A percentile compares a stretch with the other conserved stretches of the same genome.
Evolutionary conservation across 2,797 vertebrate genomes (phyloP).

Genomic region (Halcyon smyrnensis): DNA sequence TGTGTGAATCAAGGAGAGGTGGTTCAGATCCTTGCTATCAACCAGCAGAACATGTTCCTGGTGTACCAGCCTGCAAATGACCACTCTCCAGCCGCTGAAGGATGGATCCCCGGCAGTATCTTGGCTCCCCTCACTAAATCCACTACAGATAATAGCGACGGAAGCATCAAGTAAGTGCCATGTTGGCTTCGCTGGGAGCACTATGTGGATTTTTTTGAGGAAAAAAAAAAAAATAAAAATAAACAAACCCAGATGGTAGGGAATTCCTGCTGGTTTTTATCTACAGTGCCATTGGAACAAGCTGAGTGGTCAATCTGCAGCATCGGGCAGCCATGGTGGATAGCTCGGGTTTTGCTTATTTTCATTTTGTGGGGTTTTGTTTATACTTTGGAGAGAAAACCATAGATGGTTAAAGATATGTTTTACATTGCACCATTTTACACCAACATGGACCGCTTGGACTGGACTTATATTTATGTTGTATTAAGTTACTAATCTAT

Average conservation of each 20-base stretch:
- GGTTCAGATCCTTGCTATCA: constrained; percentile 94
- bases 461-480: constrained; percentile 92
- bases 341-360: constrained; percentile 53
- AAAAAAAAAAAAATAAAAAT: constrained; percentile 48
- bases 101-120: constrained; percentile 95
- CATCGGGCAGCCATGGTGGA: constrained; percentile 70
- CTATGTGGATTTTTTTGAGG: constrained; percentile 79
- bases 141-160: constrained; percentile 89
- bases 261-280: constrained; percentile 74
- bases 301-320: constrained; percentile 75
- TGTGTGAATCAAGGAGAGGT: constrained; percentile 92
- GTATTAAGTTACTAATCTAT: constrained; percentile 78
- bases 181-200: constrained; percentile 78
- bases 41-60: constrained; percentile 99
- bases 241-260: constrained; percentile 73
- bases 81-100: constrained; percentile 94
- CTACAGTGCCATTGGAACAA: constrained; percentile 78
- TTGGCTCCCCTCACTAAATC: constrained; percentile 88
- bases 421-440: constrained; percentile 81
- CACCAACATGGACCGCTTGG: constrained; percentile 87
- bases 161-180: constrained; percentile 99
- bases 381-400: constrained; percentile 80
- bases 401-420: constrained; percentile 76
- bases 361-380: constrained; percentile 66
- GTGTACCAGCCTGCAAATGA: constrained; percentile 93